phyloP scores from a whole-genome alignment of 2,797 vertebrate genomes.

The Anableps anableps region DNA sequence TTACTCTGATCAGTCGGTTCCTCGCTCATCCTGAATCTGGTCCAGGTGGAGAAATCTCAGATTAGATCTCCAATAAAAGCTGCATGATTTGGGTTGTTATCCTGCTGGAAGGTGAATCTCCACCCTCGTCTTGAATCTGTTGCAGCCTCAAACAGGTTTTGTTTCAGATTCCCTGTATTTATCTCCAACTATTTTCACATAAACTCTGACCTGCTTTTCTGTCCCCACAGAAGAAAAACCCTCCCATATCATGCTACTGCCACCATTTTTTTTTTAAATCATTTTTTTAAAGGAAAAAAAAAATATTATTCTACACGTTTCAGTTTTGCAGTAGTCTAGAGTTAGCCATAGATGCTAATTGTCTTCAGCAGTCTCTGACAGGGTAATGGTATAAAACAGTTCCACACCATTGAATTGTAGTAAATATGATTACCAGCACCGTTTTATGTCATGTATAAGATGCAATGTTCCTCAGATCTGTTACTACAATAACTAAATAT shows the following conservation, averaged over 20 bases:
- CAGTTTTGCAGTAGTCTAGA: background rate
- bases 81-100: background rate
- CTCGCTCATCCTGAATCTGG: constrained; percentile 31
- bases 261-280: too few species aligned
- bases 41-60: background rate
- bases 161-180: background rate
- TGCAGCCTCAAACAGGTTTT: background rate
- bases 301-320: background rate
- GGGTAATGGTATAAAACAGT: background rate
- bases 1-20: constrained; percentile 32
- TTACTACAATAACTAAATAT: background rate
- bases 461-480: background rate
- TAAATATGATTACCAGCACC: background rate
- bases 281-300: too few species aligned
- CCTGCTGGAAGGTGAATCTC: background rate
- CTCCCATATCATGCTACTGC: background rate
- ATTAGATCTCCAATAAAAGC: background rate
- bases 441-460: too few species aligned
- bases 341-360: background rate
- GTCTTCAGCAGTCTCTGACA: background rate
- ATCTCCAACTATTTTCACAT: background rate
- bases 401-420: background rate
- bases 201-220: too few species aligned
- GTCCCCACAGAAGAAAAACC: background rate
- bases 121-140: background rate